Percentiles rank a stretch among this genome's conserved stretches.
These are phyloP conservation scores for Hymenopus coronatus DNA, from an alignment of 2,888 invertebrate genomes.

Conservation along the genomic window DNA sequence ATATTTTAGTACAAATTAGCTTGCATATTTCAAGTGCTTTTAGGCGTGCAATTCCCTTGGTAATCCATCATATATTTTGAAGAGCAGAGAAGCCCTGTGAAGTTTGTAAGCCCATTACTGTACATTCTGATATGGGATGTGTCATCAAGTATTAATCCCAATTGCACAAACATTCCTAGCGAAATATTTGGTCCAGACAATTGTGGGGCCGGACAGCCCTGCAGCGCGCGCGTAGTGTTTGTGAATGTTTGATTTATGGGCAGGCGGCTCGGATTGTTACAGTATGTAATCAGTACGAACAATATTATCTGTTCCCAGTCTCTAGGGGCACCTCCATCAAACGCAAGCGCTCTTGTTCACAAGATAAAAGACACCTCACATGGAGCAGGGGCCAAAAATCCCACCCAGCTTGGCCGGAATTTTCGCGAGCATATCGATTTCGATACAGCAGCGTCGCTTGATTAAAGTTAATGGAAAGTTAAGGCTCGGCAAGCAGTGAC, in stretches of 20 bases:
- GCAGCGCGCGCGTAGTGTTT: not conserved
- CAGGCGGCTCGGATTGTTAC: not conserved
- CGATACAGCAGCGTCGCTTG: not conserved
- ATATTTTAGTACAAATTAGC: not conserved
- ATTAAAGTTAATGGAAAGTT: not conserved
- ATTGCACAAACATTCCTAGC: not conserved
- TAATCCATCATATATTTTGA: not conserved
- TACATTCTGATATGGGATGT: not conserved
- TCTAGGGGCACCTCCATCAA: not conserved
- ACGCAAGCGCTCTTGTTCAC: not conserved
- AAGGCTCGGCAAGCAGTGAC: not conserved
- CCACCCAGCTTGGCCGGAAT: not conserved
- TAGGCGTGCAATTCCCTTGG: not conserved
- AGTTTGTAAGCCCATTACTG: not conserved
- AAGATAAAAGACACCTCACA: not conserved
- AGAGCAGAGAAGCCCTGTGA: not conserved
- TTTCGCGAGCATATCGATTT: not conserved
- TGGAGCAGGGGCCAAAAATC: not conserved
- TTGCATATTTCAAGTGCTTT: not conserved
- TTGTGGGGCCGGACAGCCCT: not conserved
- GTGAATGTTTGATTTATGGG: slow-evolving; percentile 4
- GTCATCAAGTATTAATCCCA: not conserved
- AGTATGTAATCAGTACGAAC: not conserved
- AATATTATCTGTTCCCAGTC: not conserved
- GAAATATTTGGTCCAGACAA: not conserved